Conservation (phyloP, 2,888 invertebrate genomes). For the Ecliptopera silaceata region DNA sequence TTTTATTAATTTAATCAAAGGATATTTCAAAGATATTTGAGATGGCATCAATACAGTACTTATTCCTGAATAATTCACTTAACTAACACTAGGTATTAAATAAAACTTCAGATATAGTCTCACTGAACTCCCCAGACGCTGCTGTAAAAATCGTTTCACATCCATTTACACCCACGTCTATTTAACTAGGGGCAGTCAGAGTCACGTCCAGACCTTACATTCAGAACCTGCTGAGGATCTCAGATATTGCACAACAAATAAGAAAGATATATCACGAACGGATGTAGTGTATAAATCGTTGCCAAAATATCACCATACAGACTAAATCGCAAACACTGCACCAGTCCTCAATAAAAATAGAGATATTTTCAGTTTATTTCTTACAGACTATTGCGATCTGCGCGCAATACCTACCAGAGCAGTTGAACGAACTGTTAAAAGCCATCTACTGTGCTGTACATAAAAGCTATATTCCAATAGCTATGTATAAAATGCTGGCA, state of each 20-base stretch:
- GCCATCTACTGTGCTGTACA: constrained; percentile 11
- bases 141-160: too few relatives aligned
- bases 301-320: not conserved
- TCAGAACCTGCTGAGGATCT: too few relatives aligned
- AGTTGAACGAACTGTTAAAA: constrained; percentile 29
- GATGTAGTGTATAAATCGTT: too few relatives aligned
- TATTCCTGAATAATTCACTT: not conserved
- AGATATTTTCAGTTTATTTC: not conserved
- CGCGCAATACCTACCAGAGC: constrained; percentile 8
- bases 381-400: not conserved
- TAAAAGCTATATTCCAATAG: constrained; percentile 12
- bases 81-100: too few relatives aligned
- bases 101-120: too few relatives aligned
- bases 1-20: not conserved
- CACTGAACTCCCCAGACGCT: too few relatives aligned
- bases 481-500: constrained; percentile 17
- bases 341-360: not conserved
- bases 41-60: not conserved
- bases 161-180: too few relatives aligned
- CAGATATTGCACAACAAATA: too few relatives aligned
- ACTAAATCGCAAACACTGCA: not conserved
- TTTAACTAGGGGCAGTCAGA: too few relatives aligned
- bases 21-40: not conserved
- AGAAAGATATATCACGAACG: too few relatives aligned
- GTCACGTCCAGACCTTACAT: too few relatives aligned